These are phyloP conservation scores for Drosophila suboccidentalis DNA, from an alignment of 2,888 invertebrate species.

Conservation along the genomic window DNA sequence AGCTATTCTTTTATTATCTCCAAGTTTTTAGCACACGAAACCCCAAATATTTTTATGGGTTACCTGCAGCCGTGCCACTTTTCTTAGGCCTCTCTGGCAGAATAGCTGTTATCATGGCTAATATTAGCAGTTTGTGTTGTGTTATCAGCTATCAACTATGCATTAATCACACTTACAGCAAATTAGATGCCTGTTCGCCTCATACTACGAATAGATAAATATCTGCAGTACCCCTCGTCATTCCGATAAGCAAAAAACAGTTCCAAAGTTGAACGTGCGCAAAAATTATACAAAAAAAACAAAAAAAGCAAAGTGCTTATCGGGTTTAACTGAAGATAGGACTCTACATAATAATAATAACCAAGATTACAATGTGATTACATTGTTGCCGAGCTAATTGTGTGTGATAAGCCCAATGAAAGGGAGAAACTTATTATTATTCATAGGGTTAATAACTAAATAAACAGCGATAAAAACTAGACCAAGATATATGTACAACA, in stretches of 20 bases:
- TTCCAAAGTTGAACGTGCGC: slow-evolving; percentile 30
- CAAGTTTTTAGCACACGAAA: slow-evolving; percentile 56
- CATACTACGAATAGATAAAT: slow-evolving; percentile 21
- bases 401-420: slow-evolving; percentile 30
- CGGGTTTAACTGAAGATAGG: slow-evolving; percentile 15
- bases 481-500: background rate
- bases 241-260: slow-evolving; percentile 10
- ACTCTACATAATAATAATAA: slow-evolving; percentile 3
- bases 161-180: slow-evolving; percentile 21
- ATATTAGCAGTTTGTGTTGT: slow-evolving; percentile 36
- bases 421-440: slow-evolving; percentile 1
- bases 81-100: background rate
- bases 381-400: slow-evolving; percentile 26
- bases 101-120: slow-evolving; percentile 38
- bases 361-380: slow-evolving; percentile 21
- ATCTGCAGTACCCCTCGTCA: slow-evolving; percentile 7
- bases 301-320: slow-evolving; percentile 34
- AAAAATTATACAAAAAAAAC: slow-evolving; percentile 11
- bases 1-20: slow-evolving; percentile 2
- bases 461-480: background rate
- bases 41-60: slow-evolving; percentile 48
- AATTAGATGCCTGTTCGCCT: slow-evolving; percentile 8
- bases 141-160: slow-evolving; percentile 34
- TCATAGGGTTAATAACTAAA: background rate
- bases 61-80: slow-evolving; percentile 15